Conservation (phyloP, 2,888 invertebrate species). For the Ganaspis brasiliensis region DNA sequence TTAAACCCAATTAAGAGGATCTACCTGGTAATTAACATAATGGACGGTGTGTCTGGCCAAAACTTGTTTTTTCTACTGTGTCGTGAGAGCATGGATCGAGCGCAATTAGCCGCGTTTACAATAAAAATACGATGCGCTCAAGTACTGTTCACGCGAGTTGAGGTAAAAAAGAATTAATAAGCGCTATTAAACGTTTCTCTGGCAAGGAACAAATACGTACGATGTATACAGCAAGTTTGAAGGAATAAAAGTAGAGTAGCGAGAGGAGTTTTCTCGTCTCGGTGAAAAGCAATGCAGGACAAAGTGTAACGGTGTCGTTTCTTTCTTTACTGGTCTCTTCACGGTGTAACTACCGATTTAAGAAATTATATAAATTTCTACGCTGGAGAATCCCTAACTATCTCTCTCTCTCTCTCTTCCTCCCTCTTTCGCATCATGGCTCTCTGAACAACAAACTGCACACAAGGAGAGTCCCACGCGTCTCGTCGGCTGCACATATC, state of each 20-base stretch:
- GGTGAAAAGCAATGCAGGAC: conserved; percentile 4
- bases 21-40: conserved; percentile 4
- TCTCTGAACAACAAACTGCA: conserved; percentile 56
- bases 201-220: not conserved
- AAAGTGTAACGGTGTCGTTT: conserved; percentile 53
- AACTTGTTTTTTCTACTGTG: conserved; percentile 20
- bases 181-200: conserved; percentile 8
- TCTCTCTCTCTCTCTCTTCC: conserved; percentile 46
- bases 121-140: conserved; percentile 1
- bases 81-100: conserved; percentile 5
- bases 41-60: conserved; percentile 1
- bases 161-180: conserved; percentile 27
- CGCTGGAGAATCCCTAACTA: conserved; percentile 49
- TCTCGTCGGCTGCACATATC: conserved; percentile 70
- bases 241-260: conserved; percentile 31
- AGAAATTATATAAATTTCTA: conserved; percentile 60
- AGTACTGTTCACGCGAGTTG: conserved; percentile 8
- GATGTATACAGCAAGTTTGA: not conserved
- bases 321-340: conserved; percentile 56
- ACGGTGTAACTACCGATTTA: conserved; percentile 60
- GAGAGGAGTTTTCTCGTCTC: conserved; percentile 21
- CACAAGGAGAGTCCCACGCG: conserved; percentile 70
- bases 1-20: not conserved
- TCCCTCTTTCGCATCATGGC: conserved; percentile 44
- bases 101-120: conserved; percentile 25